Base-by-base conservation (phyloP, 2,797 vertebrate species). In the Buceros bicornis region DNA sequence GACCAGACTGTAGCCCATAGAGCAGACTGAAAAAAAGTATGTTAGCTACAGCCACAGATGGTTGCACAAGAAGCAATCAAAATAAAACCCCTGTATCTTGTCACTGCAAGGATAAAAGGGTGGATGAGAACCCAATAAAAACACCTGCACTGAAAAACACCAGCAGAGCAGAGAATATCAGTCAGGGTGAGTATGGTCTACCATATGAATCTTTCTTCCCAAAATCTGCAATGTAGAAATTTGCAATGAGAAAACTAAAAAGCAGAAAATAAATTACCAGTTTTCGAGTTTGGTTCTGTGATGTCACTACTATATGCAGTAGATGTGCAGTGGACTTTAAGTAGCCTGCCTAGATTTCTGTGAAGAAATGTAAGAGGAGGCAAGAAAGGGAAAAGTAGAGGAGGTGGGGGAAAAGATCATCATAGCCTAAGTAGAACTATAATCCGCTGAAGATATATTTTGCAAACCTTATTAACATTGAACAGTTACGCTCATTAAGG, bases 231-330 rank as follows among this genome's bases (percentile, higher is more conserved):
- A 16, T 20, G 19, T 5, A 86, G 43, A 51, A 33, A 33, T 33
- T 33, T 33, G 4, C 5, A 73, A 50, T 40, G n/a, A 58, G 16
- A 5, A 88, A 86, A 74, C 4, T 35, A 57, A 79, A 87, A 65
- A 53, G 5, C 28, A 61, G 31, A 10, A 82, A 69, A 80, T 16
- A 40, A 60, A 35, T 61, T 11, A 37, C 1, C 7, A 19, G 13
- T 2, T 76, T 85, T 66, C n/a, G 13, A 42, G 4, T 54, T 86
- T 80, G 1, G 7, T 78, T 83, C 53, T 83, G 22, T 69, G 37
- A 14, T 0, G 0, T 2, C 21, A 14, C 3, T 54, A 24, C 10
- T 78, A 62, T 47, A 9, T 65, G 47, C 21, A 25, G 9, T 37
- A 71, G 10, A 56, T 47, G 15, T 74, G 11, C 40, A 71, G 18